Conservation (phyloP, 1,140 invertebrate species). For the Procambarus virginalis region DNA sequence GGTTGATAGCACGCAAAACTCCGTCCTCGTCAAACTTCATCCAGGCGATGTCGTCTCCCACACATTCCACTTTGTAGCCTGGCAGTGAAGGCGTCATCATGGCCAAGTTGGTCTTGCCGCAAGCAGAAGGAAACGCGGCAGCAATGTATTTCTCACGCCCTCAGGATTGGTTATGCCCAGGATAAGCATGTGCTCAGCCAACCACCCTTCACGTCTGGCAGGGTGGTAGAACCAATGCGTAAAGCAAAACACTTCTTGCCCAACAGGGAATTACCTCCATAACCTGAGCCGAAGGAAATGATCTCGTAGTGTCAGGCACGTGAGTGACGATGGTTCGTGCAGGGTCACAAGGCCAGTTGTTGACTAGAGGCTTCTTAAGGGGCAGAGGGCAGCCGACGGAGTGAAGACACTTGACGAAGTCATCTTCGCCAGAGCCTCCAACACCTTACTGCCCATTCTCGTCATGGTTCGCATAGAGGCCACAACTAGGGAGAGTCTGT, state of each 20-base stretch:
- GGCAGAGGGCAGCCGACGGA: constrained; percentile 87
- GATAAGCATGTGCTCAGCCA: constrained; percentile 97
- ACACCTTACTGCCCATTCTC: constrained; percentile 87
- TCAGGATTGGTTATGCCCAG: constrained; percentile 82
- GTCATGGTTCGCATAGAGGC: constrained; percentile 99
- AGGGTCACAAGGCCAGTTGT: constrained; percentile 97
- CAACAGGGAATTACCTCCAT: constrained; percentile 98
- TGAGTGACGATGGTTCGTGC: constrained; percentile 91
- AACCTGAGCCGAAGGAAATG: constrained; percentile 95
- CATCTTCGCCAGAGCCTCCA: constrained; percentile 82
- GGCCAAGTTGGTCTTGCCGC: constrained; percentile 98
- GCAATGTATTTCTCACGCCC: constrained; percentile 93
- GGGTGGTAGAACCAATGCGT: constrained; percentile 95
- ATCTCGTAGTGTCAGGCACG: constrained; percentile 74
- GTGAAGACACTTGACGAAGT: constrained; percentile 87
- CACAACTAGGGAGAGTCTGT: constrained; percentile 99
- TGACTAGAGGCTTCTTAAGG: constrained; percentile 76
- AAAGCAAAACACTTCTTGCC: constrained; percentile 99
- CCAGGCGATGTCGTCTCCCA: constrained; percentile 96
- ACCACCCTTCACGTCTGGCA: constrained; percentile 95
- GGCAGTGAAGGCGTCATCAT: constrained; percentile 96
- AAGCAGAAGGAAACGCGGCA: constrained; percentile 98
- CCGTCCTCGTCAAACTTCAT: constrained; percentile 97
- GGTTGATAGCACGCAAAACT: constrained; percentile 95
- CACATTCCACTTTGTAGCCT: constrained; percentile 91